Evolutionary conservation across 2,113 vertebrate species (phyloP).

Genomic region (Cyprinodon tularosa): DNA sequence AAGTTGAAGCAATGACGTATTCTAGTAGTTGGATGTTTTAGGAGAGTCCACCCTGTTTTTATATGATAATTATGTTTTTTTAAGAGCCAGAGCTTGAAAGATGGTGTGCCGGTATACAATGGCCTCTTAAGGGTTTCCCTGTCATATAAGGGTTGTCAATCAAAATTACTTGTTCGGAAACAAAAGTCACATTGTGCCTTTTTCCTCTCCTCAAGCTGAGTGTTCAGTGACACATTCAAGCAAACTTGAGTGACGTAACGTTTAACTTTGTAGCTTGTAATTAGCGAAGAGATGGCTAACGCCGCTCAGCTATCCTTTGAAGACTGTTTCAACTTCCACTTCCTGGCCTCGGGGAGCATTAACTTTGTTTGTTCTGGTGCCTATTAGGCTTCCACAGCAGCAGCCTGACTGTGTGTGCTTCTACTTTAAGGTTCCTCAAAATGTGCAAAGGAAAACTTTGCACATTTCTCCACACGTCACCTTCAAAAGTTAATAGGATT

Average conservation of each 20-base stretch:
- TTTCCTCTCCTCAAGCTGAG: background rate
- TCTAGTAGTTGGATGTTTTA: conserved; percentile 3
- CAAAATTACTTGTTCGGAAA: conserved; percentile 3
- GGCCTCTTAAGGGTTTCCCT: background rate
- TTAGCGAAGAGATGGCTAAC: conserved; percentile 46
- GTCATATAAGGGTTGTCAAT: conserved; percentile 8
- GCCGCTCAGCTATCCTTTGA: conserved; percentile 53
- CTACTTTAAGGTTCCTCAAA: conserved; percentile 18
- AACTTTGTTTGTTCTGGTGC: conserved; percentile 64
- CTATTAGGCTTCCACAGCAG: conserved; percentile 54
- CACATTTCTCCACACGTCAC: background rate
- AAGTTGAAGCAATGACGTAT: conserved; percentile 17
- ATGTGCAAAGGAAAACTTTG: background rate
- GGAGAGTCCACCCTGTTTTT: conserved; percentile 19
- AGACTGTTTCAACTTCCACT: conserved; percentile 65
- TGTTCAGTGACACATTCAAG: background rate
- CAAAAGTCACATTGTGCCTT: background rate
- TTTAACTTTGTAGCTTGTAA: conserved; percentile 50
- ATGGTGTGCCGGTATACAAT: background rate
- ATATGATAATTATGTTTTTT: conserved; percentile 4
- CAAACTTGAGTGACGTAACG: background rate
- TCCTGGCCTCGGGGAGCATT: conserved; percentile 57
- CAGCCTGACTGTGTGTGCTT: conserved; percentile 31
- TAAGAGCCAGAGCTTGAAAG: background rate
- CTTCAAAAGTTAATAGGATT: conserved; percentile 37